These are phyloP conservation scores for Antheraea assamensis DNA, from an alignment of 2,888 invertebrate genomes.

Conservation along the genomic window DNA sequence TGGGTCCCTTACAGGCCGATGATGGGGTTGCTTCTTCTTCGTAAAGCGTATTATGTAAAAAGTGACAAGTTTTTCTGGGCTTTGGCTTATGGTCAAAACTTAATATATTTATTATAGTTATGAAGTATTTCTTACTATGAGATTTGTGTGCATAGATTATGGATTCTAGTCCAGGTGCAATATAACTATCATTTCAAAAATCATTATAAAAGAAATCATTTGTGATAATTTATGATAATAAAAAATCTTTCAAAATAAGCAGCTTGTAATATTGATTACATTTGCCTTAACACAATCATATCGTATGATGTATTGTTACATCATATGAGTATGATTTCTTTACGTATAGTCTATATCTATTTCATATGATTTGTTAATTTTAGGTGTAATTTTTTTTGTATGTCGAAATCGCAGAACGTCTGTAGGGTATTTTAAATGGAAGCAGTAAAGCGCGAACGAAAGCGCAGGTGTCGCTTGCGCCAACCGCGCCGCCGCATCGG, in stretches of 20 bases:
- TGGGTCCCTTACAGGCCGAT: too few relatives aligned
- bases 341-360: not conserved
- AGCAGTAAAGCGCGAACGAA: constrained; percentile 4
- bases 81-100: too few relatives aligned
- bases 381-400: not conserved
- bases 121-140: not conserved
- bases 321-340: not conserved
- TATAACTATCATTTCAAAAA: not conserved
- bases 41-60: too few relatives aligned
- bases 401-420: not conserved
- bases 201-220: not conserved
- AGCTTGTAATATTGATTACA: not conserved
- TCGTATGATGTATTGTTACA: constrained; percentile 4
- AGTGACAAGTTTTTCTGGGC: too few relatives aligned
- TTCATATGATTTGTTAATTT: not conserved
- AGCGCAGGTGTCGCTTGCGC: not conserved
- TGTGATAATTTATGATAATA: not conserved
- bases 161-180: not conserved
- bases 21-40: too few relatives aligned
- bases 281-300: not conserved
- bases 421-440: not conserved
- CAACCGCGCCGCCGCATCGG: not conserved
- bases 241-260: not conserved
- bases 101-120: not conserved
- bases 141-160: not conserved